A percentile compares a stretch with the other conserved stretches of the same genome.
phyloP scores from a whole-genome alignment of 1,140 invertebrate genomes.

The Brachionus rotundiformis region DNA sequence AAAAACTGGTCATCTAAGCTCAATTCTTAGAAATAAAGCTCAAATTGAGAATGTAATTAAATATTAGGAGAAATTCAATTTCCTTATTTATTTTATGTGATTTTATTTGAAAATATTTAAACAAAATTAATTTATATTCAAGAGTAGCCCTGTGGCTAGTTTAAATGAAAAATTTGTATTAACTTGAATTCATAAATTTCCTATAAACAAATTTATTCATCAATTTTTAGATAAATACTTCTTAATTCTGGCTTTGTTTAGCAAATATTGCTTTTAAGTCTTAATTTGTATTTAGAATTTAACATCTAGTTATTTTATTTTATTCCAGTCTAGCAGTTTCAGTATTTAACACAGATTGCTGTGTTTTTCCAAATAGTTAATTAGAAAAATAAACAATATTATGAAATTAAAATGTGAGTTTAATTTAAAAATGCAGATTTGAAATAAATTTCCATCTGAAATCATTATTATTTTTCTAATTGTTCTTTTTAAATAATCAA shows the following conservation, averaged over 20 bases:
- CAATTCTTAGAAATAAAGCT: neutral
- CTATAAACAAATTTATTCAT: neutral
- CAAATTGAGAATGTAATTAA: neutral
- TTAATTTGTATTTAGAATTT: neutral
- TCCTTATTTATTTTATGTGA: neutral
- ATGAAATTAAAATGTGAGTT: too few species aligned
- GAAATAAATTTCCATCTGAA: too few species aligned
- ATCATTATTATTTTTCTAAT: too few species aligned
- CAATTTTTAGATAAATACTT: neutral
- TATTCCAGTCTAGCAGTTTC: neutral
- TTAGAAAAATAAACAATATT: too few species aligned
- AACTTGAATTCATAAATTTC: neutral
- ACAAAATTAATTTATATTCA: neutral
- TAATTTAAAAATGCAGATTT: too few species aligned
- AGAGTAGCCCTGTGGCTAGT: neutral
- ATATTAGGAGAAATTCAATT: neutral
- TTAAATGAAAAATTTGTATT: neutral
- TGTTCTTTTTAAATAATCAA: too few species aligned
- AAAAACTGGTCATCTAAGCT: neutral
- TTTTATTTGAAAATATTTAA: neutral
- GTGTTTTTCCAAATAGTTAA: neutral
- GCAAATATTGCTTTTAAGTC: constrained; percentile 4
- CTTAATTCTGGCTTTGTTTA: neutral
- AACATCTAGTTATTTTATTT: neutral
- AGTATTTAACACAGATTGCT: neutral